Evolutionary conservation across 2,888 invertebrate species (phyloP), one percentile per base, ranked within the genome.

Genomic region (Sturmia bella): DNA sequence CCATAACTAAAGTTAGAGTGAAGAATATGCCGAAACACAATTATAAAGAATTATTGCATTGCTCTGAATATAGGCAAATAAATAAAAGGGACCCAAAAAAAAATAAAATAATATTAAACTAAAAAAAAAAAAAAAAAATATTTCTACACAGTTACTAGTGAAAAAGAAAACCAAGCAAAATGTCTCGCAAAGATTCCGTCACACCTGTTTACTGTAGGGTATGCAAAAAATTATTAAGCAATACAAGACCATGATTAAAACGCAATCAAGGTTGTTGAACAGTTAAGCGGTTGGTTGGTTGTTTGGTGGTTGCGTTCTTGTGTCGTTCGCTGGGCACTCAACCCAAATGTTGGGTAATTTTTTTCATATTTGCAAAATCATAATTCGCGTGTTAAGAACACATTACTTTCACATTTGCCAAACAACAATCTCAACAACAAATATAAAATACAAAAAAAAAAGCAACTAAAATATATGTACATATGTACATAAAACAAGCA

Each of bases 361-460:
- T 7, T 27, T 39, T 39, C 27, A 73, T 59, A 43, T 79, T 87
- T 85, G 85, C 86, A 88, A 87, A 88, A 88, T 88, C 88, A 88
- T 88, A 88, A 88, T 88, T 88, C 88, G 88, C 88, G 89, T 88
- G 88, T 85, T 88, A 88, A 88, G 87, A 85, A 86, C 86, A 88
- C 88, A 88, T 88, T 88, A 88, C 89, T 87, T 88, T 88, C 89
- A 87, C 88, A 89, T 88, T 88, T 89, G 82, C 82, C 78, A 82
- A 82, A 78, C 82, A 82, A 82, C 68, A 72, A 73, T 70, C 64
- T 61, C 64, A 54, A 59, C 59, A 64, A 77, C 54, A 68, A 72
- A 43, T 54, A 15, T 13, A 43, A 50, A 59, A 63, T 52, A 69
- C 11, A 11, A 48, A 13, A 37, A n/a, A 19, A 68, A 43, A 63